Evolutionary conservation across 1,140 invertebrate species (phyloP).

Genomic region (Pseudoatta argentina): DNA sequence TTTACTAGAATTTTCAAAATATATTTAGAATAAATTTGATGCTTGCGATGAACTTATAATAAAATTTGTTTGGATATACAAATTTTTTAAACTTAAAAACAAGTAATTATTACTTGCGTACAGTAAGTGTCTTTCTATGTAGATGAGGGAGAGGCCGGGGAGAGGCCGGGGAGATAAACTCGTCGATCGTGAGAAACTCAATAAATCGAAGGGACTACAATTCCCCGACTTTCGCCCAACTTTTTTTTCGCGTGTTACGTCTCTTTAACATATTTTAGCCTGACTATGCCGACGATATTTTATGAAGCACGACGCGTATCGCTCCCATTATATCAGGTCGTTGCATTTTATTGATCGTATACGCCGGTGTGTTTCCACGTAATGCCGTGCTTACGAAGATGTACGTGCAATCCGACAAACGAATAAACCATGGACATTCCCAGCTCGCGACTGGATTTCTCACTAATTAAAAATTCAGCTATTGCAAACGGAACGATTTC

Average conservation of each 20-base stretch:
- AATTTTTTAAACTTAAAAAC: no score
- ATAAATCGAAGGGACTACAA: constrained; percentile 13
- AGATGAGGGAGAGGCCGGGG: no score
- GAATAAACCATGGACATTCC: constrained; percentile 38
- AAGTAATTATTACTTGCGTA: no score
- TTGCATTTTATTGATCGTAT: constrained; percentile 62
- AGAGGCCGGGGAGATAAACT: no score
- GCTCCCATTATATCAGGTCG: constrained; percentile 64
- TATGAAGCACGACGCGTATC: constrained; percentile 63
- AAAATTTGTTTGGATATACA: no score
- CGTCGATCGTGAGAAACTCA: neutral
- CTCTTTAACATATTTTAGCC: constrained; percentile 31
- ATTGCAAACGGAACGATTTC: constrained; percentile 12
- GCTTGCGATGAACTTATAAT: no score
- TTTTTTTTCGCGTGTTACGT: constrained; percentile 10
- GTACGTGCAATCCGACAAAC: constrained; percentile 55
- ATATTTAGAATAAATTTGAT: no score
- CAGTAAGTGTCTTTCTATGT: no score
- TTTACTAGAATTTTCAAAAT: no score
- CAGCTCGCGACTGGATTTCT: neutral
- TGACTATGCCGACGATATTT: constrained; percentile 47
- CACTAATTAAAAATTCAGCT: constrained; percentile 45
- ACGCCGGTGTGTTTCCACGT: constrained; percentile 60
- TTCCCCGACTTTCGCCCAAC: neutral
- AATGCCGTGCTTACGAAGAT: constrained; percentile 57